Percentiles rank a stretch among this genome's conserved stretches.
Evolutionary conservation across 2,888 invertebrate species (phyloP).

Genomic region (Cephalotes varians): DNA sequence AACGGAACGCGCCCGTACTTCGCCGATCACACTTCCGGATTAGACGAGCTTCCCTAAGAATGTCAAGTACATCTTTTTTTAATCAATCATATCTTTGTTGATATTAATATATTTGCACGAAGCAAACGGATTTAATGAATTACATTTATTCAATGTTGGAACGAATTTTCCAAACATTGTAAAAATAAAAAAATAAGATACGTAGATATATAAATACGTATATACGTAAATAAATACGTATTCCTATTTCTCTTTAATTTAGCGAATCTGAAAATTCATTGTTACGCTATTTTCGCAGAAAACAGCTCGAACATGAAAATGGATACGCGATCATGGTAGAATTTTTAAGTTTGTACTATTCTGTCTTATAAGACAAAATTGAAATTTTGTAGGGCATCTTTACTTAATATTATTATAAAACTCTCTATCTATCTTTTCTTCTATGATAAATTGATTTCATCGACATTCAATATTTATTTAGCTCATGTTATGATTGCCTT

Average conservation of each 20-base stretch:
- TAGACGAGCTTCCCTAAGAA: conserved; percentile 19
- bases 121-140: conserved; percentile 4
- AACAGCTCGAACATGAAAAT: background rate
- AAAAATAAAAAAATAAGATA: background rate
- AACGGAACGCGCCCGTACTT: conserved; percentile 36
- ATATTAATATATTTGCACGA: background rate
- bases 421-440: too few species aligned
- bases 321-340: background rate
- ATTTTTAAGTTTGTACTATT: too few species aligned
- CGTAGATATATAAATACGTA: background rate
- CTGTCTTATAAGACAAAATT: background rate
- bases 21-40: conserved; percentile 49
- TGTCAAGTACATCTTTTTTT: conserved; percentile 28
- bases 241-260: background rate
- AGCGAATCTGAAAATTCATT: background rate
- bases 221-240: background rate
- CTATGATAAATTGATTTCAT: background rate
- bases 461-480: background rate
- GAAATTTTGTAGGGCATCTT: background rate
- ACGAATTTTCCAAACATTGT: background rate
- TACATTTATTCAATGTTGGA: conserved; percentile 11
- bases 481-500: background rate
- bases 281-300: background rate
- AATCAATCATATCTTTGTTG: conserved; percentile 3
- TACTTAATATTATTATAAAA: background rate